Percentiles rank a stretch among this genome's conserved stretches.
phyloP scores from a whole-genome alignment of 2,797 vertebrate species.

The Pseudomugil gertrudae region DNA sequence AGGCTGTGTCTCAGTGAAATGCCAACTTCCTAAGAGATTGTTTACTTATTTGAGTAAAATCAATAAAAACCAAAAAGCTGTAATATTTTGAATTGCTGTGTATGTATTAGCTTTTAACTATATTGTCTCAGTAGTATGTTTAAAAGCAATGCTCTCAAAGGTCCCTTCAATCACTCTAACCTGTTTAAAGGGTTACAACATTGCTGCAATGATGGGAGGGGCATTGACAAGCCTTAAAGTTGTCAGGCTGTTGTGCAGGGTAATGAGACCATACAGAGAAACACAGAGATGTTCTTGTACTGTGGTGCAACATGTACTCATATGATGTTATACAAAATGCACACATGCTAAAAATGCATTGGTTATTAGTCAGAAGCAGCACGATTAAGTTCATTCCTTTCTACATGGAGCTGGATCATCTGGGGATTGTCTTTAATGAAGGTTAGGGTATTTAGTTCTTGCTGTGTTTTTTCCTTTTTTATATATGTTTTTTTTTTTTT shows the following conservation, averaged over 20 bases:
- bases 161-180: constrained; percentile 16
- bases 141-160: constrained; percentile 6
- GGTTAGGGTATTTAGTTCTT: constrained; percentile 25
- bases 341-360: constrained; percentile 82
- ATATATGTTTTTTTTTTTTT: constrained; percentile 52
- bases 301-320: constrained; percentile 55
- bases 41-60: constrained; percentile 17
- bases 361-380: constrained; percentile 82
- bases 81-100: not conserved
- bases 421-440: constrained; percentile 78
- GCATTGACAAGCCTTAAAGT: constrained; percentile 17
- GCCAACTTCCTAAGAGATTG: not conserved
- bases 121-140: constrained; percentile 6
- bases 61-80: not conserved
- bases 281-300: constrained; percentile 44
- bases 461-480: constrained; percentile 18
- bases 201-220: constrained; percentile 23
- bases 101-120: constrained; percentile 16
- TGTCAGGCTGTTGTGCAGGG: constrained; percentile 34
- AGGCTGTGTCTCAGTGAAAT: constrained; percentile 6
- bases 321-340: constrained; percentile 70
- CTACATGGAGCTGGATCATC: constrained; percentile 65
- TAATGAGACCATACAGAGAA: constrained; percentile 39
- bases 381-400: constrained; percentile 77
- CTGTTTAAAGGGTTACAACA: constrained; percentile 28